Percentiles rank a stretch among this genome's conserved stretches.
These are phyloP conservation scores for Scalopus aquaticus DNA, from an alignment of 2,113 vertebrate species.

Conservation along the genomic window DNA sequence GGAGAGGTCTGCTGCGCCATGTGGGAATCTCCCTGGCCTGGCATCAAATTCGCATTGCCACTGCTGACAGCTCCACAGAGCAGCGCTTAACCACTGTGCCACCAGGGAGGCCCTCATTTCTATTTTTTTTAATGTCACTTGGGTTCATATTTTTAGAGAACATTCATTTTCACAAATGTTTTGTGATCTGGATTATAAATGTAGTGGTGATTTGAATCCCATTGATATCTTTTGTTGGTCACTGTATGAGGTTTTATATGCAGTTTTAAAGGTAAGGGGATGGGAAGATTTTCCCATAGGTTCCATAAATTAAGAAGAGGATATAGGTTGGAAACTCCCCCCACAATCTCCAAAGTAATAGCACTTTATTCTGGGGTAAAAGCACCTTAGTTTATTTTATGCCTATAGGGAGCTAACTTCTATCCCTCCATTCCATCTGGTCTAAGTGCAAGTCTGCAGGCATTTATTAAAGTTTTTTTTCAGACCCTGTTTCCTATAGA, in stretches of 20 bases:
- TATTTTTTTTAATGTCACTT: conserved; percentile 48
- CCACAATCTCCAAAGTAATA: neutral
- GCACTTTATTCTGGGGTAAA: neutral
- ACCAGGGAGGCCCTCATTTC: no score
- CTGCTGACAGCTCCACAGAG: no score
- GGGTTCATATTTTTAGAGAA: neutral
- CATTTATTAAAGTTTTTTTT: neutral
- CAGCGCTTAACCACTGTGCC: no score
- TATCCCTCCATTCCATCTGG: neutral
- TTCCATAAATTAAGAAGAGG: neutral
- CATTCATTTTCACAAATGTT: neutral
- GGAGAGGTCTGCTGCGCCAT: no score
- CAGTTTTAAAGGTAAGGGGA: neutral
- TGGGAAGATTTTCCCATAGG: neutral
- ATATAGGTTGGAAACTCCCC: neutral
- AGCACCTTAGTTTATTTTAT: neutral
- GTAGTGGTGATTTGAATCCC: neutral
- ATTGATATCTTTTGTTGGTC: neutral
- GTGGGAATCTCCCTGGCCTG: no score
- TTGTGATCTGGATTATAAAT: conserved; percentile 20
- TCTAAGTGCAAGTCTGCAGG: neutral
- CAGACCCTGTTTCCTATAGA: neutral
- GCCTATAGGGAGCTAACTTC: neutral
- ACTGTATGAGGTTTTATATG: neutral
- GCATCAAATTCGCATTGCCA: no score